Base-by-base conservation (phyloP, 2,113 vertebrate species). In the Corythoichthys intestinalis region DNA sequence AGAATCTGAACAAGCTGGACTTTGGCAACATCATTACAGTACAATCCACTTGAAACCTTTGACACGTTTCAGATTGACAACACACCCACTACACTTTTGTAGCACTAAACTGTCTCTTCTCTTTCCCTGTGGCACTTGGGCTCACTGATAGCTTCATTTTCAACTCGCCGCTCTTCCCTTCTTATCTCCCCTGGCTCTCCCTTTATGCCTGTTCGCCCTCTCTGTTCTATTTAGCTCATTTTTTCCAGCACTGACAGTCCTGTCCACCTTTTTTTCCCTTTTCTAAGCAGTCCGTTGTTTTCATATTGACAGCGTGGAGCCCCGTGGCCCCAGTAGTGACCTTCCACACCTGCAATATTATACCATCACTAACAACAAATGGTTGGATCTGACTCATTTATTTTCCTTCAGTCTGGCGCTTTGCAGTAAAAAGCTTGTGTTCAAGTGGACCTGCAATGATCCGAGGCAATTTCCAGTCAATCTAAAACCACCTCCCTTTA, bases 161-260 rank as follows among this genome's bases (percentile, higher is more conserved):
- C 74, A 62, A 62, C 64, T 14, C 34, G 9, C 57, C 11, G 38
- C 73, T 64, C 70, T 67, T 65, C 67, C 47, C 70, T 68, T 48
- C 83, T 83, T 76, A 78, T 82, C 80, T 70, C 60, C 65, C 66
- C 75, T 67, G 46, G 61, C 80, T 65, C 39, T 37, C 47, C 67
- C 48, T 66, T 37, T 49, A 59, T 71, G 46, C 37, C 65, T 11
- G 71, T 69, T 69, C 63, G 35, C 46, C 75, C 59, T 44, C 12
- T 52, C 44, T 13, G 37, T 63, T 52, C 46, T 37, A 58, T 52
- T 58, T 37, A 17, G 11, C 14, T 52, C 49, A 35, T n/a, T 72
- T 64, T 57, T 13, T 34, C 69, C 46, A 37, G 34, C 66, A 66
- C 63, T 20, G 73, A 77, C 65, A 20, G 52, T 63, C 68, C 39